These are phyloP conservation scores for Trisateles emortualis DNA, from an alignment of 2,888 invertebrate species.

Conservation along the genomic window DNA sequence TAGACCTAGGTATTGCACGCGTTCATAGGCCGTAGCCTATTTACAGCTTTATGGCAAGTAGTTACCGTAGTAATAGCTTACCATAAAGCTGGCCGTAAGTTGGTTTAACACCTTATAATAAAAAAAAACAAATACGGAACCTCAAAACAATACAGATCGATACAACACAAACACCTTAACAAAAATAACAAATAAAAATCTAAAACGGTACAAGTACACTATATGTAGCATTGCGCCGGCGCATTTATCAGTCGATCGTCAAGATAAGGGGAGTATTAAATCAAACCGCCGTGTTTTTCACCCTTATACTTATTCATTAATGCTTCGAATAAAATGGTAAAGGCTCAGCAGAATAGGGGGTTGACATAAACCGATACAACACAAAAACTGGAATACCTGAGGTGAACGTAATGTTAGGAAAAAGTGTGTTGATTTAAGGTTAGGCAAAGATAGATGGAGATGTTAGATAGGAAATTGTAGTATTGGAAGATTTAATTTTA, in stretches of 20 bases:
- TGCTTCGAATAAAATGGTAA: constrained; percentile 82
- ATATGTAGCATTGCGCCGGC: constrained; percentile 37
- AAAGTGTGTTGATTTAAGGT: constrained; percentile 30
- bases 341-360: constrained; percentile 75
- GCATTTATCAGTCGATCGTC: constrained; percentile 62
- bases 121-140: background rate
- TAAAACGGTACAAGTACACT: constrained; percentile 24
- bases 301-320: constrained; percentile 83
- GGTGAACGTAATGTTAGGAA: constrained; percentile 58
- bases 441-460: constrained; percentile 22
- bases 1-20: no score
- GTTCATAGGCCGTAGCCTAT: no score
- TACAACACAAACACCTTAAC: constrained; percentile 26
- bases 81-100: no score
- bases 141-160: constrained; percentile 10
- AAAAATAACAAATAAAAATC: constrained; percentile 43
- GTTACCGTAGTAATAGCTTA: no score
- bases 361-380: constrained; percentile 75
- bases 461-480: constrained; percentile 20
- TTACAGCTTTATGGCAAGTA: no score
- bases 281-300: constrained; percentile 78
- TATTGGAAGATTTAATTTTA: background rate
- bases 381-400: constrained; percentile 71
- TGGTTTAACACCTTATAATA: no score
- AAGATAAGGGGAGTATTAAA: constrained; percentile 73